These are phyloP conservation scores for Semaprochilodus insignis DNA, from an alignment of 2,797 vertebrate genomes.

Conservation along the genomic window DNA sequence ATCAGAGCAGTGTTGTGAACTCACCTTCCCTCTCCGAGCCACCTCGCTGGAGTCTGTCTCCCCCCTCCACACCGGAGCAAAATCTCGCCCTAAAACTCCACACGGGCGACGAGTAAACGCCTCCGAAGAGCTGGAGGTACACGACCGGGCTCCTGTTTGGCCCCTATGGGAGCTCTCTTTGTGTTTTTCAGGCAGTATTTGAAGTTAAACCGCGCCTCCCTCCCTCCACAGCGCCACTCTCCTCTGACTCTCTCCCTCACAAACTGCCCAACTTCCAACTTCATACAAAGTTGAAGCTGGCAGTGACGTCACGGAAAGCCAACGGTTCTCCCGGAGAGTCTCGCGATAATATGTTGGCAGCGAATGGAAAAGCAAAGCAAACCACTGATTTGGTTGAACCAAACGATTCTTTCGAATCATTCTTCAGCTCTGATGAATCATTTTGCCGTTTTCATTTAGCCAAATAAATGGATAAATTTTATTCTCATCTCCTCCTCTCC, in stretches of 20 bases:
- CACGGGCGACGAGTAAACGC: constrained; percentile 28
- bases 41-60: constrained; percentile 30
- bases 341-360: constrained; percentile 68
- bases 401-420: not conserved
- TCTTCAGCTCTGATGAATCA: not conserved
- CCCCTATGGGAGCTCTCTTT: not conserved
- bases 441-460: too few relatives aligned
- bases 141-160: not conserved
- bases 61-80: not conserved
- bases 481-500: too few relatives aligned
- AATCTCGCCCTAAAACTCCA: constrained; percentile 49
- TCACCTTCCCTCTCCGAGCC: constrained; percentile 46
- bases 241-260: constrained; percentile 36
- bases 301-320: constrained; percentile 73
- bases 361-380: not conserved
- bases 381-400: not conserved
- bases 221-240: constrained; percentile 60
- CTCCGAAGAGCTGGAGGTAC: not conserved
- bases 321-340: constrained; percentile 40
- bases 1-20: constrained; percentile 38
- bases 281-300: constrained; percentile 80
- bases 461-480: too few relatives aligned
- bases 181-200: not conserved
- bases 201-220: constrained; percentile 3
- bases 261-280: constrained; percentile 78